These are phyloP conservation scores for Drosophila bunnanda DNA, from an alignment of 2,888 invertebrate species.

Conservation along the genomic window DNA sequence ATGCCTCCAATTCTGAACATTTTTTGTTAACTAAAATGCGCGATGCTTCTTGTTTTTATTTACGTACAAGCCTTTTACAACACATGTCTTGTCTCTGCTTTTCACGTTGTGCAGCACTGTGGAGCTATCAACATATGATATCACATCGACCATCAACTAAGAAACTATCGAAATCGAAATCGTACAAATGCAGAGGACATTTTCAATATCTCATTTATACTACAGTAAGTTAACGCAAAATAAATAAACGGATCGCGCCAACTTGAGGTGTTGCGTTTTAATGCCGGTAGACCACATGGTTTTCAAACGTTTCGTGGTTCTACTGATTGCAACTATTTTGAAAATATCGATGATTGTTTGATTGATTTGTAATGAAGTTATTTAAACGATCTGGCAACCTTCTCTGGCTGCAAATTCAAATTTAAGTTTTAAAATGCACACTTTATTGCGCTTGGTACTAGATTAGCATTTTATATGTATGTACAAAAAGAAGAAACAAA, in stretches of 20 bases:
- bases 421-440: conserved; percentile 9
- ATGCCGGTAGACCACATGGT: no score
- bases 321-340: no score
- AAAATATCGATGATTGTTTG: no score
- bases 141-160: neutral
- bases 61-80: neutral
- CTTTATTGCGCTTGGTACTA: conserved; percentile 66
- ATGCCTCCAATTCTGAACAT: neutral
- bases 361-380: neutral
- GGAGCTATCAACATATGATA: neutral
- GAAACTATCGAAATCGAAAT: neutral
- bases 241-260: no score
- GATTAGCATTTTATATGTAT: conserved; percentile 54
- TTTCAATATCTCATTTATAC: neutral
- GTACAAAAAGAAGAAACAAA: conserved; percentile 58
- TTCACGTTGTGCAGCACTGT: neutral
- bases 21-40: neutral
- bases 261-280: no score
- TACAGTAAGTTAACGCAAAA: neutral
- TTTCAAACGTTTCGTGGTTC: no score
- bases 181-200: no score
- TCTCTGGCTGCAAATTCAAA: neutral
- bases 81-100: neutral
- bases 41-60: conserved; percentile 1
- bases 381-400: neutral